phyloP scores from a whole-genome alignment of 2,797 vertebrate genomes.

The Chaetophractus vellerosus region DNA sequence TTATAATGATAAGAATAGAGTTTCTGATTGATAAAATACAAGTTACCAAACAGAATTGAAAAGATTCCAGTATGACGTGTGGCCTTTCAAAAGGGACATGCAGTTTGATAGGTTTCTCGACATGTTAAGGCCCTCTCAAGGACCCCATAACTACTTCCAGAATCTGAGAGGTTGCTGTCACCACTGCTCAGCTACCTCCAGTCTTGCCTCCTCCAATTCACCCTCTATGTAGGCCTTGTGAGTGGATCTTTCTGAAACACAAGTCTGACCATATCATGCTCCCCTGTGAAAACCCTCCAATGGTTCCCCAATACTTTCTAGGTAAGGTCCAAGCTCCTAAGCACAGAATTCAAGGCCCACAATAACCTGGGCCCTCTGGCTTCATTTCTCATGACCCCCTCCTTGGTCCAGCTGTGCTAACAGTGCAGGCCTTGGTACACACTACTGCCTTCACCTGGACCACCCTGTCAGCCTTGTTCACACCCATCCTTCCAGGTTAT shows the following conservation, averaged over 20 bases:
- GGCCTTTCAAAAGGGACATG: background rate
- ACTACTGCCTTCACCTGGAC: background rate
- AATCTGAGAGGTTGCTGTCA: background rate
- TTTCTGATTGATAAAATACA: constrained; percentile 47
- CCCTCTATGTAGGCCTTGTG: background rate
- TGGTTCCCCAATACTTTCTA: constrained; percentile 8
- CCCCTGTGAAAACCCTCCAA: constrained; percentile 9
- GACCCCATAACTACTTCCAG: background rate
- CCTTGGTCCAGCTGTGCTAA: background rate
- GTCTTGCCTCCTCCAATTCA: constrained; percentile 30
- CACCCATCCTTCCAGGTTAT: background rate
- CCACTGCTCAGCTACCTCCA: background rate
- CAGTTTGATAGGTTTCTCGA: background rate
- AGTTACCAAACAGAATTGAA: background rate
- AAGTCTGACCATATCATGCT: background rate
- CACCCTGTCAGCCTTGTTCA: background rate
- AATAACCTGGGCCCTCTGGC: background rate
- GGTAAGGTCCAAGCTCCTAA: constrained; percentile 41
- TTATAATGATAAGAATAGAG: background rate
- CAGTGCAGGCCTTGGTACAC: background rate
- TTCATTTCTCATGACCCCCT: background rate
- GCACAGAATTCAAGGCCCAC: background rate
- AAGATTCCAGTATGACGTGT: constrained; percentile 23
- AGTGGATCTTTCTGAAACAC: constrained; percentile 54
- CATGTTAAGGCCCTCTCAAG: background rate